Conservation (phyloP, 2,113 vertebrate genomes). For the Coreoperca whiteheadi region DNA sequence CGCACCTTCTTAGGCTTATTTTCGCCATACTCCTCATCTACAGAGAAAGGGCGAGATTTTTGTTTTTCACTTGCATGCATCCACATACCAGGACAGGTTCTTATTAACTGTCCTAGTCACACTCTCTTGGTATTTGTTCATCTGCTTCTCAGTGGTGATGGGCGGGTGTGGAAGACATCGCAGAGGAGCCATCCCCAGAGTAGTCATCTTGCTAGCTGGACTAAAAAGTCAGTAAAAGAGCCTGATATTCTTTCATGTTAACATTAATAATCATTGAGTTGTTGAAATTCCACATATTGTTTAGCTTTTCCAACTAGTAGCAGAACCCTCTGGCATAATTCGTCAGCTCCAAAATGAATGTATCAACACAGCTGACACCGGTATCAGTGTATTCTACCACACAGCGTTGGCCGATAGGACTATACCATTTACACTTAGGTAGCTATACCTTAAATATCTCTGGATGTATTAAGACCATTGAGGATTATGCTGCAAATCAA, state of each 20-base stretch:
- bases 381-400: not conserved
- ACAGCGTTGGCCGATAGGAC: not conserved
- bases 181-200: not conserved
- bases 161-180: not conserved
- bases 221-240: not conserved
- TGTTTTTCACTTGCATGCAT: not conserved
- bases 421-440: not conserved
- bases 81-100: not conserved
- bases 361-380: not conserved
- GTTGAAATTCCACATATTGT: not conserved
- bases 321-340: not conserved
- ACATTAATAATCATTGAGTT: not conserved
- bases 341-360: not conserved
- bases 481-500: not conserved
- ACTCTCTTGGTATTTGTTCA: not conserved
- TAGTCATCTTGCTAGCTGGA: too few species aligned
- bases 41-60: not conserved
- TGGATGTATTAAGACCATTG: not conserved
- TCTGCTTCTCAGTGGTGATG: not conserved
- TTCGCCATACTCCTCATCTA: constrained; percentile 96
- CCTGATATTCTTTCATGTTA: not conserved
- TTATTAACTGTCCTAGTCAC: not conserved
- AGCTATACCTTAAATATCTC: not conserved
- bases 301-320: not conserved
- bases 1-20: constrained; percentile 96